Base-by-base conservation (phyloP, 1,140 invertebrate genomes). In the Chironomus striatipennis region DNA sequence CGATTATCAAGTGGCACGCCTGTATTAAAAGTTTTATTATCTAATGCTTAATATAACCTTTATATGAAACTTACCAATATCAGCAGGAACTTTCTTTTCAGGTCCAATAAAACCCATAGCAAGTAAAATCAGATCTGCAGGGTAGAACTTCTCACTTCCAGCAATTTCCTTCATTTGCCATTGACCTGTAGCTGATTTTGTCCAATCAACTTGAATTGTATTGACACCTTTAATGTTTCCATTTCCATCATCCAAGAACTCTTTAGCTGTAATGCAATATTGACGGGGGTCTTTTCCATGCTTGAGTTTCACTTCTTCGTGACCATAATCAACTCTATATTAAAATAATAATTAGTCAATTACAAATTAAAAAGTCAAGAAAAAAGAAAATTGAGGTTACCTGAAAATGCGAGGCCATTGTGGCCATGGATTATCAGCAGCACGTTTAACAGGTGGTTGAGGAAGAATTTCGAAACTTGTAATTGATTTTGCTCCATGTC, bases 81-180 rank as follows among this genome's bases (percentile, higher is more conserved):
- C 92, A 77, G 88, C 87, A 20, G 94, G 89, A 75, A 99, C 90
- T 75, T 92, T 90, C 79, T 93, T 90, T 83, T 99, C 98, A 5
- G 97, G 98, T 5, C 98, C 97, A 42, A 99, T 85, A 86, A 99
- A 99, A 78, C 98, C 98, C 97, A 99, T 98, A 15, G 98, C 97
- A 34, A 99, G 85, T 75, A 99, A 85, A 57, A 98, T 94, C 75
- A 99, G 83, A 80, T 99, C 94, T 78, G 93, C 95, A 78, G 94
- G 89, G 81, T 89, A 95, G 5, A 92, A 87, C 81, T 91, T 89
- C 84, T 96, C 92, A 43, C 91, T 88, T 47, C 91, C 93, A 76
- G 89, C 85, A 73, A 95, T 83, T 87, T 98, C 95, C 74, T 90
- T 87, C 95, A 98, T 97, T 79, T 93, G 92, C 96, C 97, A 99